phyloP scores from a whole-genome alignment of 1,140 invertebrate genomes.

The Apolygus lucorum region DNA sequence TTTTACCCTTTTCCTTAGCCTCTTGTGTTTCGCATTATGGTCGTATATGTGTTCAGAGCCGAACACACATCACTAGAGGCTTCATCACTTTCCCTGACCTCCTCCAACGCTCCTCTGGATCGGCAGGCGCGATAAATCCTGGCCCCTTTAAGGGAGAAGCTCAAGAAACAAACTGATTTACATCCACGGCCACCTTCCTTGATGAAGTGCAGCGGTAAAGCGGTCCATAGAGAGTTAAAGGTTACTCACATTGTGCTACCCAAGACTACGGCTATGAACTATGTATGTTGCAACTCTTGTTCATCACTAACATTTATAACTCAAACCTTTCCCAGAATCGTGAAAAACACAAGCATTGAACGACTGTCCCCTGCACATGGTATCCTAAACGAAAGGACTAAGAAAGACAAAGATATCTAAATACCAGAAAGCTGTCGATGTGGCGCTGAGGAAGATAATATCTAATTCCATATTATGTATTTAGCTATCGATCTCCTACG shows the following conservation, averaged over 20 bases:
- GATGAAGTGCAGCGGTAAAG: background rate
- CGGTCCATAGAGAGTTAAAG: background rate
- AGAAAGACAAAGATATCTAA: too few species aligned
- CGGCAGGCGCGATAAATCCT: background rate
- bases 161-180: background rate
- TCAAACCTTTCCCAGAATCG: too few species aligned
- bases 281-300: background rate
- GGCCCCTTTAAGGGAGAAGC: constrained; percentile 4
- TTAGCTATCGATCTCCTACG: too few species aligned
- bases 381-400: too few species aligned
- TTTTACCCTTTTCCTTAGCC: constrained; percentile 7
- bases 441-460: too few species aligned
- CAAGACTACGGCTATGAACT: background rate
- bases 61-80: background rate
- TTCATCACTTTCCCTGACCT: constrained; percentile 6
- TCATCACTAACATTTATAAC: too few species aligned
- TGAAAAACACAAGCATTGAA: too few species aligned
- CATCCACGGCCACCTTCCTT: constrained; percentile 10
- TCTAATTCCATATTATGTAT: too few species aligned
- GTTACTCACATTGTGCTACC: background rate
- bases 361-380: too few species aligned
- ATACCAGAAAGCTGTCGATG: too few species aligned
- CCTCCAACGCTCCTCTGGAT: background rate
- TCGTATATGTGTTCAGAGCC: background rate
- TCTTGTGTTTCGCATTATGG: background rate